Percentiles rank a stretch among this genome's conserved stretches.
Evolutionary conservation across 2,113 vertebrate species (phyloP).

Genomic region (Lampris incognitus): DNA sequence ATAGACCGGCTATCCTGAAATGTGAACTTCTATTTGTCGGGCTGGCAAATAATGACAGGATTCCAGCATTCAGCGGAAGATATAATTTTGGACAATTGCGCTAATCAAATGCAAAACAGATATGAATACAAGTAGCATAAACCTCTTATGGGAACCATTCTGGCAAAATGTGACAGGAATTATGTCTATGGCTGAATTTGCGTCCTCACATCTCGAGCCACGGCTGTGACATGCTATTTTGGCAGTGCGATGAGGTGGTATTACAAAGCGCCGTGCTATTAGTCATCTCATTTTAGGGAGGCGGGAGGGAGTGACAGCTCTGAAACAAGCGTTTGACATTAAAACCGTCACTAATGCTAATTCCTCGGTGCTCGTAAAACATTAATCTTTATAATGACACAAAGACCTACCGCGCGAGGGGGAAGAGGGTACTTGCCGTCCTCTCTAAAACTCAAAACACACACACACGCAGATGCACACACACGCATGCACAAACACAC

Average conservation of each 20-base stretch:
- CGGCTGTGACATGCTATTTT: constrained; percentile 57
- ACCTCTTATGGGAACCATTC: constrained; percentile 28
- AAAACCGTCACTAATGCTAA: constrained; percentile 78
- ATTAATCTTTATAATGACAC: constrained; percentile 75
- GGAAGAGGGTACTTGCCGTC: constrained; percentile 46
- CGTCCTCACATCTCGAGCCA: constrained; percentile 33
- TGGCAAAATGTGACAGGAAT: constrained; percentile 36
- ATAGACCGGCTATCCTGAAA: no score
- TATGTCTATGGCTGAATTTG: constrained; percentile 14
- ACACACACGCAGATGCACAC: constrained; percentile 17
- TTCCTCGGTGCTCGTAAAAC: constrained; percentile 66
- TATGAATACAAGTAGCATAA: constrained; percentile 36
- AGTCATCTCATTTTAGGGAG: constrained; percentile 63
- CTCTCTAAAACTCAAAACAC: constrained; percentile 38
- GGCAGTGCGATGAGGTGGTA: constrained; percentile 62
- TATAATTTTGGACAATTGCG: constrained; percentile 12
- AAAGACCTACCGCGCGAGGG: constrained; percentile 58
- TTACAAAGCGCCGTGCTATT: constrained; percentile 68
- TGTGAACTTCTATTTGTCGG: no score
- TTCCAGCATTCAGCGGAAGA: not conserved
- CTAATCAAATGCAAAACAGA: constrained; percentile 44
- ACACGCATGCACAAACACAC: constrained; percentile 30
- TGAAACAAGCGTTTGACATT: constrained; percentile 73
- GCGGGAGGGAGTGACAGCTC: constrained; percentile 69
- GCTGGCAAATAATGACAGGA: no score